phyloP scores from a whole-genome alignment of 2,797 vertebrate genomes.

The Siniperca undulata region DNA sequence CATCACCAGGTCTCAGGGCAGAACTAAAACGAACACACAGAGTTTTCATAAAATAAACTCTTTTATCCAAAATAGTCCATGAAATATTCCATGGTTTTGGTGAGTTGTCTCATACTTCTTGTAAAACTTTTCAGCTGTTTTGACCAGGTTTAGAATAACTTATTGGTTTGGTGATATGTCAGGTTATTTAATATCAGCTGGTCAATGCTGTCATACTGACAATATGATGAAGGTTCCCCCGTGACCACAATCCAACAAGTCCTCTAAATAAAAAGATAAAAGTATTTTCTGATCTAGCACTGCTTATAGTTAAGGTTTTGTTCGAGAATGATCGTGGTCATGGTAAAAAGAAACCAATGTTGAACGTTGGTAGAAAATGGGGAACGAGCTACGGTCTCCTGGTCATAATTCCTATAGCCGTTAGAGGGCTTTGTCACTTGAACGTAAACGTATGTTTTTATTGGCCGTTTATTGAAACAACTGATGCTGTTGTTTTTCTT shows the following conservation, averaged over 20 bases:
- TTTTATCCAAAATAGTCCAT: neutral
- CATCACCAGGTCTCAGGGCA: slow-evolving; percentile 31
- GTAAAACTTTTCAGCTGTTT: neutral
- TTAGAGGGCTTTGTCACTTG: neutral
- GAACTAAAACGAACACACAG: slow-evolving; percentile 8
- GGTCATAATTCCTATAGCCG: fast-evolving
- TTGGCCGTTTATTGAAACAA: neutral
- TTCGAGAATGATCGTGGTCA: neutral
- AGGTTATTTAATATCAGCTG: neutral
- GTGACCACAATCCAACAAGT: neutral
- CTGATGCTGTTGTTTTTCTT: neutral
- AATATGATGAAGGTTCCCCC: neutral
- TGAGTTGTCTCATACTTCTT: too few relatives aligned
- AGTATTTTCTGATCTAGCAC: neutral
- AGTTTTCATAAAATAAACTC: slow-evolving; percentile 43
- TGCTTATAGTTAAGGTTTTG: neutral
- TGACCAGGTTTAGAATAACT: neutral
- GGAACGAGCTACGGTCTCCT: neutral
- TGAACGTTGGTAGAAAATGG: neutral
- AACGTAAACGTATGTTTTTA: neutral
- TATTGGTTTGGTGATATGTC: neutral
- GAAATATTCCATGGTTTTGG: neutral
- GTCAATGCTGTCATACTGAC: neutral
- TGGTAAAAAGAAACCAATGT: neutral
- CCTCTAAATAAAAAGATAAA: neutral